Percentiles rank a stretch among this genome's conserved stretches.
phyloP scores from a whole-genome alignment of 2,113 vertebrate genomes.

The Melanocharis versteri region DNA sequence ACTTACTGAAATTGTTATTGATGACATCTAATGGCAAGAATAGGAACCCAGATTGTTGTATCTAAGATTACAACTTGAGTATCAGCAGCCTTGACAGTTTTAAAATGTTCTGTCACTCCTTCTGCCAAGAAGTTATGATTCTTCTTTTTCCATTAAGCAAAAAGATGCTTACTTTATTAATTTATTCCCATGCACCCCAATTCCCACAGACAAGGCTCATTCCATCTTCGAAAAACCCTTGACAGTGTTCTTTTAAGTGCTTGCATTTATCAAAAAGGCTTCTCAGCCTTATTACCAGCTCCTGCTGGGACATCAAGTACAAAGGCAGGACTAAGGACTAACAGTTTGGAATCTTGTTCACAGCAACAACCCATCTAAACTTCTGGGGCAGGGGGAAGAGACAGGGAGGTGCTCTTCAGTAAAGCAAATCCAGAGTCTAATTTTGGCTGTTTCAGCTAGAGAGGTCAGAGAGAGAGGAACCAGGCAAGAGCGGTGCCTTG shows the following conservation, averaged over 20 bases:
- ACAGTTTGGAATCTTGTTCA: background rate
- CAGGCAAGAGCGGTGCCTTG: fast-evolving
- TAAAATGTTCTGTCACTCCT: background rate
- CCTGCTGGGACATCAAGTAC: background rate
- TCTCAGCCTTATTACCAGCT: background rate
- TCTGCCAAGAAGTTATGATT: background rate
- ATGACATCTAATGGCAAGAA: background rate
- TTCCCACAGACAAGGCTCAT: background rate
- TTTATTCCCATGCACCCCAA: background rate
- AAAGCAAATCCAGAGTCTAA: background rate
- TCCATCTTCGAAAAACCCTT: background rate
- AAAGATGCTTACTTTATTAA: background rate
- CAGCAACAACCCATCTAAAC: background rate
- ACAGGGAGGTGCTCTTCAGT: background rate
- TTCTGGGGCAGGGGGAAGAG: background rate
- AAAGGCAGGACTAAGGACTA: background rate
- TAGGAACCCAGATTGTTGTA: background rate
- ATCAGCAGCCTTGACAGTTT: background rate
- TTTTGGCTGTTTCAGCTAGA: background rate
- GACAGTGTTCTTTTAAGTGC: background rate
- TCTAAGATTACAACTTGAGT: background rate
- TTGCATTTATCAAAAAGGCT: background rate
- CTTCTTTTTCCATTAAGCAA: background rate
- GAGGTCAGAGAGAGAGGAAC: background rate
- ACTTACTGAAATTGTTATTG: background rate